Percentiles rank a stretch among this genome's conserved stretches.
phyloP scores from a whole-genome alignment of 2,797 vertebrate species.

The Myotis myotis region DNA sequence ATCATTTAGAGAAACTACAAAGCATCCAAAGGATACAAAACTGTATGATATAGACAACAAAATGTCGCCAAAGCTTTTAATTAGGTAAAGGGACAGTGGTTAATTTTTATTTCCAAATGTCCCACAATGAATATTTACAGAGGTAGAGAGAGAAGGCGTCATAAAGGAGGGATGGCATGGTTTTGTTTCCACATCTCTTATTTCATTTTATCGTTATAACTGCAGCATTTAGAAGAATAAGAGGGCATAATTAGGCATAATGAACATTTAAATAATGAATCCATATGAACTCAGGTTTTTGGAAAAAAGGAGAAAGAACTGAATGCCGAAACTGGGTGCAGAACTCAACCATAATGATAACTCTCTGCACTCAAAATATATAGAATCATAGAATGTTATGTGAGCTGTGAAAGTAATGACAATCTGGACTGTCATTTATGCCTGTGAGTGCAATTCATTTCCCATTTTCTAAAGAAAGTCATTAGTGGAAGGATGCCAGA shows the following conservation, averaged over 20 bases:
- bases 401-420: slow-evolving; percentile 41
- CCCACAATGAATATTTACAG: neutral
- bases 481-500: slow-evolving; percentile 30
- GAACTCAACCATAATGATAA: neutral
- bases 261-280: slow-evolving; percentile 21
- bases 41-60: neutral
- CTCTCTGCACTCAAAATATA: slow-evolving; percentile 12
- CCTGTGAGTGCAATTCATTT: slow-evolving; percentile 30
- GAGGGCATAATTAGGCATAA: neutral
- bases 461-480: neutral
- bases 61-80: neutral
- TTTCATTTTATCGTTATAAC: slow-evolving; percentile 21
- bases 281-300: neutral
- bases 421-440: slow-evolving; percentile 47
- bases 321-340: neutral
- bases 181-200: neutral
- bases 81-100: neutral
- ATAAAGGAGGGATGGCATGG: neutral
- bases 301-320: neutral
- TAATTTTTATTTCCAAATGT: slow-evolving; percentile 35
- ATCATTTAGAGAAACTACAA: neutral
- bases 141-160: neutral
- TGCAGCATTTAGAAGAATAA: neutral
- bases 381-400: neutral
- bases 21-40: neutral